These are phyloP conservation scores for Enteromius argenteus DNA, from an alignment of 2,797 vertebrate species.

Conservation along the genomic window DNA sequence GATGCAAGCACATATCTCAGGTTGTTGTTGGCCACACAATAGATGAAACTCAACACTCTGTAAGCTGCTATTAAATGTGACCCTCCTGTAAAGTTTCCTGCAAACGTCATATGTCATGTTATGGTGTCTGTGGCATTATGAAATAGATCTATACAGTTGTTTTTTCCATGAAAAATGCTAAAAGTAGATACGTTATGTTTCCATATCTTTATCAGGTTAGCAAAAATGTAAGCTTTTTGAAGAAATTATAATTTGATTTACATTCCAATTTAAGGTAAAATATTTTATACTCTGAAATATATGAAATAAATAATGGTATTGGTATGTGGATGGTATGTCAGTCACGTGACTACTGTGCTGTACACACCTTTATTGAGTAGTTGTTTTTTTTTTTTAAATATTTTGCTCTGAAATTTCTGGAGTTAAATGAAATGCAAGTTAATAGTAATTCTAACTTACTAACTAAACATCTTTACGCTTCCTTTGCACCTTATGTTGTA, in stretches of 20 bases:
- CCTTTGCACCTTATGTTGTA: too few species aligned
- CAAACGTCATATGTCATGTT: constrained; percentile 22
- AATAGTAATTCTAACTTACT: too few species aligned
- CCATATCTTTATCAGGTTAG: not conserved
- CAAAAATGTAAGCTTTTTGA: not conserved
- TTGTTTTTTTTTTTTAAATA: not conserved
- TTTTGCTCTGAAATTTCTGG: not conserved
- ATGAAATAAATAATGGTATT: not conserved
- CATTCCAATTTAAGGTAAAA: not conserved
- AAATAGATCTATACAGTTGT: not conserved
- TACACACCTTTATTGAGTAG: not conserved
- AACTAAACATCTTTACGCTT: too few species aligned
- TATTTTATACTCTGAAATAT: not conserved
- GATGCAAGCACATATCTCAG: constrained; percentile 73
- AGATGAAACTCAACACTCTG: constrained; percentile 62
- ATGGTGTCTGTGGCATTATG: not conserved
- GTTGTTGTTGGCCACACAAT: constrained; percentile 61
- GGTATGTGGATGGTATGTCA: not conserved
- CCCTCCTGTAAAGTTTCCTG: constrained; percentile 27
- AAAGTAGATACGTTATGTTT: not conserved
- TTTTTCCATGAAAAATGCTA: not conserved
- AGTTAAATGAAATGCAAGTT: not conserved
- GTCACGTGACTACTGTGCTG: not conserved
- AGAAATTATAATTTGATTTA: not conserved
- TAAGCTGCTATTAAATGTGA: constrained; percentile 58